A percentile compares a stretch with the other conserved stretches of the same genome.
Conservation (phyloP, 1,140 invertebrate genomes). For the Epicauta chinensis region DNA sequence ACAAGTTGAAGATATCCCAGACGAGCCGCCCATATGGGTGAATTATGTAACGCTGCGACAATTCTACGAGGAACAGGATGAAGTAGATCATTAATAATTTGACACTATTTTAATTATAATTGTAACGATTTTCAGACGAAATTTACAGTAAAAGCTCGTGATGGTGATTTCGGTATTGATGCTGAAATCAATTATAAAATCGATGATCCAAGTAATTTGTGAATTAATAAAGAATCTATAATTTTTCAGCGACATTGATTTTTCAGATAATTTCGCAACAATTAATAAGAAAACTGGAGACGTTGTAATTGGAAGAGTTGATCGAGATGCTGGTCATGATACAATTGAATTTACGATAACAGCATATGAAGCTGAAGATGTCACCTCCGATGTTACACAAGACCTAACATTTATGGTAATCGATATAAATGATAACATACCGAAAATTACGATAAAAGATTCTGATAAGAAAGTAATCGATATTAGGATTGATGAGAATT, state of each 20-base stretch:
- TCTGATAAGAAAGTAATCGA: slow-evolving; percentile 7
- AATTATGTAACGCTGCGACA: background rate
- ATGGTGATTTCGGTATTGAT: slow-evolving; percentile 7
- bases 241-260: no score
- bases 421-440: slow-evolving; percentile 3
- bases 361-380: slow-evolving; percentile 1
- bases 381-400: background rate
- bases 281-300: background rate
- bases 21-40: slow-evolving; percentile 2
- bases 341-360: background rate
- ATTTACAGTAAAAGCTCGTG: slow-evolving; percentile 1
- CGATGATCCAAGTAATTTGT: background rate
- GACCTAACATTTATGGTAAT: background rate
- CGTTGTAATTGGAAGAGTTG: background rate
- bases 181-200: background rate
- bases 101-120: background rate
- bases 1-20: background rate
- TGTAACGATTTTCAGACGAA: background rate
- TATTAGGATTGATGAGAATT: slow-evolving; percentile 23
- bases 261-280: background rate
- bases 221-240: background rate
- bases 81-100: background rate
- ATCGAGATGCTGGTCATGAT: background rate
- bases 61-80: background rate
- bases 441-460: background rate